phyloP scores from a whole-genome alignment of 2,113 vertebrate genomes.

The Salvator merianae region DNA sequence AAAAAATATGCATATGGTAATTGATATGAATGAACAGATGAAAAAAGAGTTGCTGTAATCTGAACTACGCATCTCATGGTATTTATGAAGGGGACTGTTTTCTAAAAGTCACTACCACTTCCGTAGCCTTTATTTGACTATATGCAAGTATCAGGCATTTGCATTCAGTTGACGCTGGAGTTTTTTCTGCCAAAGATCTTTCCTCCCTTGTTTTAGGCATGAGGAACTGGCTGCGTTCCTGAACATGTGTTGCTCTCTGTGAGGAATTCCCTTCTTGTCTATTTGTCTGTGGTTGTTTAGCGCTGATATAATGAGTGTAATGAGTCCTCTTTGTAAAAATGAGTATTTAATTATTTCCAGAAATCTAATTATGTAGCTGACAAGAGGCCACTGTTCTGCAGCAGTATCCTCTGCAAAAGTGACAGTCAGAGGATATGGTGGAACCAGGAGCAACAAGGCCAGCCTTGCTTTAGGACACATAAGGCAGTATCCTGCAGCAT shows the following conservation, averaged over 20 bases:
- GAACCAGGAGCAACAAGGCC: background rate
- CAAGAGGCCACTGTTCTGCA: slow-evolving; percentile 62
- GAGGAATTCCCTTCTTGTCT: slow-evolving; percentile 19
- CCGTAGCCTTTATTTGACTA: background rate
- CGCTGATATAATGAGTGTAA: slow-evolving; percentile 61
- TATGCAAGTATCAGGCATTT: background rate
- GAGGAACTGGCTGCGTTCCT: slow-evolving; percentile 1
- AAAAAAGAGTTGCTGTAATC: too few relatives aligned
- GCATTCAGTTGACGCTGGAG: too few relatives aligned
- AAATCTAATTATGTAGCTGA: slow-evolving; percentile 74
- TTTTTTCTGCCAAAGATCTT: background rate
- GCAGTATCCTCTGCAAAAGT: slow-evolving; percentile 59
- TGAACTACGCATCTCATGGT: too few relatives aligned
- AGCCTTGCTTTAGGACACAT: too few relatives aligned
- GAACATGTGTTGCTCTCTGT: slow-evolving; percentile 31
- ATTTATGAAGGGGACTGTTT: background rate
- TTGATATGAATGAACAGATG: too few relatives aligned
- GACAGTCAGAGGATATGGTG: background rate
- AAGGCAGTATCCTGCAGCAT: too few relatives aligned
- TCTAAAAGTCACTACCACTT: background rate
- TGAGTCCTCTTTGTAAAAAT: slow-evolving; percentile 69
- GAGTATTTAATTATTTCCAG: slow-evolving; percentile 78
- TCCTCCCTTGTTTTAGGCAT: background rate
- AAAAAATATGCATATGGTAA: too few relatives aligned
- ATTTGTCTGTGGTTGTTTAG: slow-evolving; percentile 52